phyloP scores from a whole-genome alignment of 1,140 invertebrate genomes.

The Brachionus calyciflorus region DNA sequence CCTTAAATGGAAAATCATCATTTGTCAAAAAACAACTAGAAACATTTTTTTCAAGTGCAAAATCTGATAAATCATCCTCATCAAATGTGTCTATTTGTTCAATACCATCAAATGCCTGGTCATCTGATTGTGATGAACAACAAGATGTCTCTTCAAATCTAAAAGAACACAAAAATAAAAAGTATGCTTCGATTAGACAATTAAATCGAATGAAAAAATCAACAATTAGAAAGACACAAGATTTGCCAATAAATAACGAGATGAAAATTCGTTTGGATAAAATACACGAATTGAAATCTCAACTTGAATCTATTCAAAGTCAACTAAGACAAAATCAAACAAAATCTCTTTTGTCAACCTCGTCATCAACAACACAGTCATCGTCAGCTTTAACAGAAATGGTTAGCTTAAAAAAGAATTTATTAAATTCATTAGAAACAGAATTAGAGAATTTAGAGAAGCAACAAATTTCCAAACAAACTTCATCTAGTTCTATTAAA shows the following conservation, averaged over 20 bases:
- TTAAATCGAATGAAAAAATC: not conserved
- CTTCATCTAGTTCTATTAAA: not conserved
- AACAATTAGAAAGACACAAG: not conserved
- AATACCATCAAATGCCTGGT: not conserved
- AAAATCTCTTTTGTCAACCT: not conserved
- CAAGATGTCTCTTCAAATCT: not conserved
- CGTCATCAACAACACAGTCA: not conserved
- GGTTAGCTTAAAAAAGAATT: not conserved
- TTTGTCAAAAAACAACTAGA: conserved; percentile 33
- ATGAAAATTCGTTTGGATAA: not conserved
- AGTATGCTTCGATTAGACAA: not conserved
- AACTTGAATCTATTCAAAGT: not conserved
- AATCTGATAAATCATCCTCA: not conserved
- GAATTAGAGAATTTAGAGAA: not conserved
- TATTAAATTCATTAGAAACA: not conserved
- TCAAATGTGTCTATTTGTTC: not conserved
- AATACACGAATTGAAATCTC: not conserved
- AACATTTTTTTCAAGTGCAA: not conserved
- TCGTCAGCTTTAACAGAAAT: not conserved
- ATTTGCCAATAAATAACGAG: not conserved
- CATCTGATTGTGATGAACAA: not conserved
- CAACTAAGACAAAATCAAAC: not conserved
- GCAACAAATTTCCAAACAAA: not conserved
- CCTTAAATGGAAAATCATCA: not conserved
- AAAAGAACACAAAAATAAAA: not conserved